Conservation (phyloP, 23 tunicate genomes). For the Trididemnum nubilum region DNA sequence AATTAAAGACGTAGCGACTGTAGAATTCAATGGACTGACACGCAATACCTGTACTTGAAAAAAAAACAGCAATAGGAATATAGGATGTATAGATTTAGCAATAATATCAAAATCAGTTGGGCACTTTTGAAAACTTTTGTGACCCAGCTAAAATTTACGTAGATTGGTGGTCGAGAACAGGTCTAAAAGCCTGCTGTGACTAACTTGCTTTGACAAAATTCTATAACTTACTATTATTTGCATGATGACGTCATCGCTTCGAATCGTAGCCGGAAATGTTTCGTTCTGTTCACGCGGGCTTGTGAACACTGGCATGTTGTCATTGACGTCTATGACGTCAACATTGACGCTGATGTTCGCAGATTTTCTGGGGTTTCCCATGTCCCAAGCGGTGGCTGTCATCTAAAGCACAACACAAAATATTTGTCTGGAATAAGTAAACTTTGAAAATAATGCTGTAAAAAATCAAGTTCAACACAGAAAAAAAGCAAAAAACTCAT, state of each 20-base stretch:
- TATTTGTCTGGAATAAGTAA: background rate
- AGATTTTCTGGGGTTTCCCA: slow-evolving; percentile 47
- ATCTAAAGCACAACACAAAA: no score
- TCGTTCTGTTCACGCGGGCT: slow-evolving; percentile 53
- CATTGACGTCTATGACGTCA: slow-evolving; percentile 66
- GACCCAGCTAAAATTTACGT: no score
- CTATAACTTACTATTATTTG: slow-evolving; percentile 54
- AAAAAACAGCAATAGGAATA: no score
- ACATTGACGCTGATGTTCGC: slow-evolving; percentile 49
- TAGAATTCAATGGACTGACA: no score
- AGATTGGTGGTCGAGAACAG: no score
- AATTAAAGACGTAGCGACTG: background rate
- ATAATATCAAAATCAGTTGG: no score
- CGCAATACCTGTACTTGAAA: no score
- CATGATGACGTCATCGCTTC: slow-evolving; percentile 43
- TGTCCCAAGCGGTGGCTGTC: slow-evolving; percentile 59
- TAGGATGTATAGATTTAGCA: no score
- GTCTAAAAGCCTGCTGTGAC: no score
- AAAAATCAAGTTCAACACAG: background rate
- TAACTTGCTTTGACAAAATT: no score
- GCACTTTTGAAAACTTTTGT: no score
- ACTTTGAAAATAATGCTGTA: background rate
- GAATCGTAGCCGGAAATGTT: slow-evolving; percentile 64
- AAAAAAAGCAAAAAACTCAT: background rate
- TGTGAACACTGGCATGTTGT: slow-evolving; percentile 61